Percentiles rank a stretch among this genome's conserved stretches.
phyloP scores from a whole-genome alignment of 2,888 invertebrate genomes.

The Polia nebulosa region DNA sequence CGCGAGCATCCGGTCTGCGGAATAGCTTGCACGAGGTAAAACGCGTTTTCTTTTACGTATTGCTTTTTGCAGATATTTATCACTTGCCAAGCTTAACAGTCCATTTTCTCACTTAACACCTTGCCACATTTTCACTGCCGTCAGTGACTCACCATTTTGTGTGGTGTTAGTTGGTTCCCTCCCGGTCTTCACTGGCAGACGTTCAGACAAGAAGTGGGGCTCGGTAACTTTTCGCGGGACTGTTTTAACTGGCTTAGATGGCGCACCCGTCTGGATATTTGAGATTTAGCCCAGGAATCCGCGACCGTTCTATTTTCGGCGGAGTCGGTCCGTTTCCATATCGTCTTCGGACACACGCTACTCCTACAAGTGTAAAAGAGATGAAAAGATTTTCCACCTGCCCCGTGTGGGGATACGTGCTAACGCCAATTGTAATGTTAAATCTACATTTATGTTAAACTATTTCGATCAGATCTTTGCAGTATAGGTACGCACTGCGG shows the following conservation, averaged over 20 bases:
- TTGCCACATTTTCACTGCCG: slow-evolving; percentile 87
- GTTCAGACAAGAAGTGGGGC: slow-evolving; percentile 95
- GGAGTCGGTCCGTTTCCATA: slow-evolving; percentile 81
- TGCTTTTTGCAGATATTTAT: slow-evolving; percentile 70
- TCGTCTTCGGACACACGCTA: slow-evolving; percentile 74
- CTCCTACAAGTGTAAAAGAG: slow-evolving; percentile 78
- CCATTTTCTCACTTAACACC: slow-evolving; percentile 86
- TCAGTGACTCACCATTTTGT: slow-evolving; percentile 93
- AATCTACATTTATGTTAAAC: slow-evolving; percentile 89
- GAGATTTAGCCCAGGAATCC: slow-evolving; percentile 92
- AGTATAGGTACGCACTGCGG: slow-evolving; percentile 71
- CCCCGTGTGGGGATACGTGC: slow-evolving; percentile 70
- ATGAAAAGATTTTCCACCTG: slow-evolving; percentile 76
- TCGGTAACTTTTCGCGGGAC: slow-evolving; percentile 92
- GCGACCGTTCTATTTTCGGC: slow-evolving; percentile 90
- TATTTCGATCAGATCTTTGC: slow-evolving; percentile 88
- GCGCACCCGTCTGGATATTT: slow-evolving; percentile 92
- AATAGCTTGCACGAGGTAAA: slow-evolving; percentile 78
- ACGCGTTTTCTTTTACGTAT: slow-evolving; percentile 65
- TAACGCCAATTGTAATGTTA: slow-evolving; percentile 85
- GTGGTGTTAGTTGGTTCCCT: slow-evolving; percentile 92
- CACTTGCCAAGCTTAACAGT: slow-evolving; percentile 83
- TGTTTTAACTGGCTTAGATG: slow-evolving; percentile 95
- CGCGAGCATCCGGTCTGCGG: slow-evolving; percentile 87
- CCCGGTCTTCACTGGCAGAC: slow-evolving; percentile 94